Base-by-base conservation (phyloP, 35 echinoderm and acorn worm genomes). In the Holothuria glaberrima region DNA sequence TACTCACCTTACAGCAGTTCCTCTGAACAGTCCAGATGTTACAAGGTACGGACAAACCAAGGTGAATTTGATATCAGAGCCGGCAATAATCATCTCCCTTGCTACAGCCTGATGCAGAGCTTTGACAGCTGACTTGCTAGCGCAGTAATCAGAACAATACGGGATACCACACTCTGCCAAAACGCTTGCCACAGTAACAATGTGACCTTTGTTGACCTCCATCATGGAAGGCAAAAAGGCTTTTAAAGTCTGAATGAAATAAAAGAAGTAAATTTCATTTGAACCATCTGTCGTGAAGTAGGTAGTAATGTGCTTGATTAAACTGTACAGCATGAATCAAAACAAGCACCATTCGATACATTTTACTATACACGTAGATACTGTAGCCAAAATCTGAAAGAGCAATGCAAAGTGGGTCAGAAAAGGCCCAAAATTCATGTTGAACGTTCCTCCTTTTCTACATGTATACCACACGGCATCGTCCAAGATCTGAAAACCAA, bases 181-280 rank as follows among this genome's bases (percentile, higher is more conserved):
- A 32, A 95, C 59, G 26, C 93, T 95, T 22, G 93, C 72, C 9
- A 99, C 89, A 17, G 97, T 99, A 26, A 99, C 97, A 7, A 99
- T 62, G 56, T 95, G 93, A 52, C 97, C 97, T 27, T 89, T 88
- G 57, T 95, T 86, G 45, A 50, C 73, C 46, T 92, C 83, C 7
- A 99, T 88, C 96, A 99, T 95, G 45, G 92, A 88, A 35, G 91
- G 91, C 19, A 94, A 86, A 68, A 99, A 99, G 4, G 97, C 82
- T 46, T 99, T 99, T 56, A 99, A 29, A 12, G 91, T 93, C 97
- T 99, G 85, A 0, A 92, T 36, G 9, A 12, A 30, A 78, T 83
- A 82, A 78, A 80, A 6, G 1, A 45, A 84, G 28, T 31, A 41
- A 32, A 31, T 14, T 24, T 65, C 9, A 65, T 12, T 12, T 7